These are phyloP conservation scores for Prosapia bicincta DNA, from an alignment of 2,888 invertebrate genomes.

Conservation along the genomic window DNA sequence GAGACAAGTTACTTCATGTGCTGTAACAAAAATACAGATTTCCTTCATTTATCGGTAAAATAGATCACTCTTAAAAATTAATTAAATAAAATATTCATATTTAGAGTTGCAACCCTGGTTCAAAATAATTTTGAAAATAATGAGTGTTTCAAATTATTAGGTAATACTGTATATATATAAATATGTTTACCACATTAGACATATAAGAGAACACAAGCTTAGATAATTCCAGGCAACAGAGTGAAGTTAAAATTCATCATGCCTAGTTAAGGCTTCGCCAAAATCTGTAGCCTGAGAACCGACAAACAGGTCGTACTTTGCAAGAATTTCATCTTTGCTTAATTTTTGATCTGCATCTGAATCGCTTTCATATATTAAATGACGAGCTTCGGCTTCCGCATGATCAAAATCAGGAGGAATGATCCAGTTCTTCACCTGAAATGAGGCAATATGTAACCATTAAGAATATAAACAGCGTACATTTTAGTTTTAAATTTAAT, in stretches of 20 bases:
- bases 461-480: no score
- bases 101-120: no score
- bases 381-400: slow-evolving; percentile 93
- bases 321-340: slow-evolving; percentile 83
- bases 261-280: slow-evolving; percentile 90
- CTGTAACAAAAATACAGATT: no score
- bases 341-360: slow-evolving; percentile 85
- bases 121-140: no score
- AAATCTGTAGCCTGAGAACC: slow-evolving; percentile 99
- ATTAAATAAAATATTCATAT: no score
- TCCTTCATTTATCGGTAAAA: no score
- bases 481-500: no score
- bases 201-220: neutral
- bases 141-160: neutral
- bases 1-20: no score
- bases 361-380: slow-evolving; percentile 94
- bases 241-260: slow-evolving; percentile 85
- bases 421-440: slow-evolving; percentile 86
- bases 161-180: neutral
- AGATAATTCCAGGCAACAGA: neutral
- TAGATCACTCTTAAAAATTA: no score
- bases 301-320: slow-evolving; percentile 96
- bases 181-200: no score
- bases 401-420: slow-evolving; percentile 96
- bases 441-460: no score